Conservation (phyloP, 64 coral and sea anemone species). For the Montipora capricornis region DNA sequence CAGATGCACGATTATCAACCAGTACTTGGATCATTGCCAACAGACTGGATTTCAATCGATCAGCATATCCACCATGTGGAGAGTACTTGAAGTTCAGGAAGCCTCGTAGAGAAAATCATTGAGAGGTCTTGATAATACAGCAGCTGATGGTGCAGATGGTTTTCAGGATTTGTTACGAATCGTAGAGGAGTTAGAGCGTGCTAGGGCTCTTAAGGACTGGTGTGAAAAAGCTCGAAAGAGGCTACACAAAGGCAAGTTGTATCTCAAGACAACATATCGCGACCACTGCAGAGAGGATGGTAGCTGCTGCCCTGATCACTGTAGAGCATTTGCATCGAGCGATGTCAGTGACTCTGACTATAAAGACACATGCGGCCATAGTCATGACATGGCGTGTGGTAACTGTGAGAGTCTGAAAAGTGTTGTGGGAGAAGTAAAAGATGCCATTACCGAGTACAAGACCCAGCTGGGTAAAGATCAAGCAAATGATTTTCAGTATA, state of each 20-base stretch:
- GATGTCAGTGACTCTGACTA: conserved; percentile 32
- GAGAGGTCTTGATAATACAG: conserved; percentile 47
- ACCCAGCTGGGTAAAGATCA: conserved; percentile 31
- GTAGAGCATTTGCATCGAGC: conserved; percentile 28
- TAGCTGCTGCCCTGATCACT: conserved; percentile 38
- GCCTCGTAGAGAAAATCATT: conserved; percentile 43
- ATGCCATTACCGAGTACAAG: not conserved
- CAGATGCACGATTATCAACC: conserved; percentile 54
- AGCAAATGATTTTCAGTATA: conserved; percentile 17
- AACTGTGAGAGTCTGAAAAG: conserved; percentile 5
- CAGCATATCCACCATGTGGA: conserved; percentile 62
- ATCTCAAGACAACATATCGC: conserved; percentile 12
- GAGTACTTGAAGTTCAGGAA: conserved; percentile 29
- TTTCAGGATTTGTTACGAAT: conserved; percentile 1
- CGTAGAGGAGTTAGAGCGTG: conserved; percentile 11
- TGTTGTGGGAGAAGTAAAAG: conserved; percentile 7
- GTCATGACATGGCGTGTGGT: not conserved
- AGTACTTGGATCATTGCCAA: conserved; percentile 40
- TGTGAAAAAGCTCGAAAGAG: not conserved
- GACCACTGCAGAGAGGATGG: conserved; percentile 36
- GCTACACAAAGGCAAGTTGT: conserved; percentile 22
- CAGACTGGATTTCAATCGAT: conserved; percentile 53
- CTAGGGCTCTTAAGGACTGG: conserved; percentile 5
- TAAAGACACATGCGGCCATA: conserved; percentile 9
- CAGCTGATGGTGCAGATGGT: conserved; percentile 33